Evolutionary conservation across 1,140 invertebrate species (phyloP).

Genomic region (Pogonomyrmex barbatus): DNA sequence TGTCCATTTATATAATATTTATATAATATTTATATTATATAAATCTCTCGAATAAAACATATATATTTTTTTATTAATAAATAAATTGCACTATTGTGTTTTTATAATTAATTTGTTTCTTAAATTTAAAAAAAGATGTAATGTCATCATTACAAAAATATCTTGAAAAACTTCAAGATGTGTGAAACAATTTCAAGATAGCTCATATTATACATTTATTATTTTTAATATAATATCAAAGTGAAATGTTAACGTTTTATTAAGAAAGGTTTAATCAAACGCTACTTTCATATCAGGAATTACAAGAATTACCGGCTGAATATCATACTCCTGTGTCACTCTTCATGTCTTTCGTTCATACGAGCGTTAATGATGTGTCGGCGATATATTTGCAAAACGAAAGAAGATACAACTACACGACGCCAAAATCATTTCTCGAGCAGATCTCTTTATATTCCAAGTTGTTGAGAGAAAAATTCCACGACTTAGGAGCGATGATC

Average conservation of each 20-base stretch:
- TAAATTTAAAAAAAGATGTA: constrained; percentile 26
- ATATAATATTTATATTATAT: too few species aligned
- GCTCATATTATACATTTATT: neutral
- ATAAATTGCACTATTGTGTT: neutral
- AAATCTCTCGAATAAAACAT: neutral
- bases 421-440: constrained; percentile 98
- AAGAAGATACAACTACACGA: constrained; percentile 97
- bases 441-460: constrained; percentile 96
- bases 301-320: constrained; percentile 78
- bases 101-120: neutral
- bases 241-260: neutral
- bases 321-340: constrained; percentile 88
- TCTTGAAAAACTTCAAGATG: neutral
- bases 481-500: constrained; percentile 93
- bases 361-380: constrained; percentile 95
- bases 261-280: neutral
- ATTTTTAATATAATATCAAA: neutral
- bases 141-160: constrained; percentile 2
- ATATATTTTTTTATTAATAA: constrained; percentile 1
- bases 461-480: constrained; percentile 91
- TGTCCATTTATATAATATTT: too few species aligned
- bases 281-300: constrained; percentile 69
- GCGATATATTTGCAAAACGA: constrained; percentile 94
- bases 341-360: constrained; percentile 97
- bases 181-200: neutral